Conservation (phyloP, 2,113 vertebrate genomes). For the Podilymbus podiceps region DNA sequence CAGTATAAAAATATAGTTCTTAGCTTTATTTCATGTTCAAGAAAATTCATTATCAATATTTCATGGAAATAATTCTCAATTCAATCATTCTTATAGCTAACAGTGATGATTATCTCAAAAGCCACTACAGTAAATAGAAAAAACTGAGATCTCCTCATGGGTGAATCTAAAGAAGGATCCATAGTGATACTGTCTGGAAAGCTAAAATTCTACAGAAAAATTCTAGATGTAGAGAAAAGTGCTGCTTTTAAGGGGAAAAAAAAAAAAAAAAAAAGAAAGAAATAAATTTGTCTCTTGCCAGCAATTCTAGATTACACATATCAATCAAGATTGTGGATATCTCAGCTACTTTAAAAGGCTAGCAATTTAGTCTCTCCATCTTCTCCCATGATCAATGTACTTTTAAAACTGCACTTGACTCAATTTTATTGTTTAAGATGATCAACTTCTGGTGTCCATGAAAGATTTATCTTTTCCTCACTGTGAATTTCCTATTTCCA, state of each 20-base stretch:
- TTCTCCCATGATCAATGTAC: neutral
- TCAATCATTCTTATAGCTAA: neutral
- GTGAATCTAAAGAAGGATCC: neutral
- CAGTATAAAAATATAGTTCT: fast-evolving
- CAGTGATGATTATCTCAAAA: neutral
- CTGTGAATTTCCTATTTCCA: neutral
- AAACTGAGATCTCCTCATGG: neutral
- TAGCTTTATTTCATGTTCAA: neutral
- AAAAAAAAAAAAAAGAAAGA: neutral
- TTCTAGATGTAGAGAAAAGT: neutral
- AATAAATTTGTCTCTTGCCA: neutral
- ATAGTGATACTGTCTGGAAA: neutral
- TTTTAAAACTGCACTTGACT: neutral
- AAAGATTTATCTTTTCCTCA: neutral
- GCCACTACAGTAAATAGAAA: neutral
- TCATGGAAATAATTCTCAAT: neutral
- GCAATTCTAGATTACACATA: neutral
- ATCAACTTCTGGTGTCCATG: neutral
- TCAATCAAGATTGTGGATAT: neutral
- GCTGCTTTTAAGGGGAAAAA: neutral
- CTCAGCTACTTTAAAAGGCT: neutral
- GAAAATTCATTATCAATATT: neutral
- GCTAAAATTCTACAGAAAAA: neutral
- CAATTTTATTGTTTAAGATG: neutral
- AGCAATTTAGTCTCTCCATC: neutral